These are phyloP conservation scores for Yasuhikotakia modesta DNA, from an alignment of 2,797 vertebrate species.

Conservation along the genomic window DNA sequence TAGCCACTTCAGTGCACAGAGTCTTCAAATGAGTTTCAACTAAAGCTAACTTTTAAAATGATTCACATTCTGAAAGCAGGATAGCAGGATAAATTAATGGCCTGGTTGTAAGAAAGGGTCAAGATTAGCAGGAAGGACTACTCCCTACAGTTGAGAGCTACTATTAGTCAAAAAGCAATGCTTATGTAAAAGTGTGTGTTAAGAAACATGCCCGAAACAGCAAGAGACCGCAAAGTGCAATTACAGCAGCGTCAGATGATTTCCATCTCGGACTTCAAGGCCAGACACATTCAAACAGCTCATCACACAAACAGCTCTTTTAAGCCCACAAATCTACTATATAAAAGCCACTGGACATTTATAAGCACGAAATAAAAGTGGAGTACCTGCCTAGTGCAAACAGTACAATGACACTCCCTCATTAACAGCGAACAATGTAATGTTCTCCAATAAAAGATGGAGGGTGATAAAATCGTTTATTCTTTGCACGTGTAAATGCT, in stretches of 20 bases:
- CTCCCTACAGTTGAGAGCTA: not conserved
- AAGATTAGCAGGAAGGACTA: not conserved
- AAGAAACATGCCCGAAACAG: slow-evolving; percentile 13
- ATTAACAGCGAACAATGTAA: not conserved
- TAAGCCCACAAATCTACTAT: not conserved
- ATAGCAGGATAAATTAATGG: slow-evolving; percentile 1
- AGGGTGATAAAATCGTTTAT: not conserved
- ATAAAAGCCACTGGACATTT: slow-evolving; percentile 2
- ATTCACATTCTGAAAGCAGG: not conserved
- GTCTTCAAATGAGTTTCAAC: not conserved
- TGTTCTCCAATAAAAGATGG: not conserved
- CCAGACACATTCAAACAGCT: slow-evolving; percentile 7
- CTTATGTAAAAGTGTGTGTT: not conserved
- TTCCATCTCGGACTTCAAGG: not conserved
- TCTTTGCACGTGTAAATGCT: not conserved
- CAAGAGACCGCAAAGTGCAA: slow-evolving; percentile 10
- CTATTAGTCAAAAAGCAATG: slow-evolving; percentile 26
- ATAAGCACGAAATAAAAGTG: not conserved
- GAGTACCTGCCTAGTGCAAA: not conserved
- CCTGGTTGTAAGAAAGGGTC: not conserved
- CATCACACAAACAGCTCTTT: slow-evolving; percentile 5
- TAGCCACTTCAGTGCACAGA: not conserved
- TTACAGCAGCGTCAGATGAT: slow-evolving; percentile 8
- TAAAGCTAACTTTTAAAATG: not conserved
- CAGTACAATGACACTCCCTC: not conserved